phyloP scores from a whole-genome alignment of 2,797 vertebrate species.

The Sebastes paucispinis region DNA sequence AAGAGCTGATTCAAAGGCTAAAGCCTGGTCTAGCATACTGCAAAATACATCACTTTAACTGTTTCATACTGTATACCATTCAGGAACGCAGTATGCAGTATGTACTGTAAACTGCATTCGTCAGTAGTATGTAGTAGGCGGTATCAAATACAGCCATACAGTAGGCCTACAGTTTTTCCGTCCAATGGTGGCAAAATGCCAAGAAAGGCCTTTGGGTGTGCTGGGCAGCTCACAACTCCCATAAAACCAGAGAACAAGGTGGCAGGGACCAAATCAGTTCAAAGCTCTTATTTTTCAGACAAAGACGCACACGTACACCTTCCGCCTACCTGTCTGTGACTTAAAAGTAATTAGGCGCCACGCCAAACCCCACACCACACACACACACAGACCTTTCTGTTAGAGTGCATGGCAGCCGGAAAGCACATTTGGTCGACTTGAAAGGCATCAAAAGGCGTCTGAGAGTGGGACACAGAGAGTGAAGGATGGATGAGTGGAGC shows the following conservation, averaged over 20 bases:
- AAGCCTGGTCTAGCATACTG: too few relatives aligned
- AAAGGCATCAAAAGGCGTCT: slow-evolving; percentile 79
- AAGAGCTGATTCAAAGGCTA: too few relatives aligned
- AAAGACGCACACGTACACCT: slow-evolving; percentile 49
- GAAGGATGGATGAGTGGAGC: neutral
- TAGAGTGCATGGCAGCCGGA: slow-evolving; percentile 56
- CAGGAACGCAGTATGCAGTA: too few relatives aligned
- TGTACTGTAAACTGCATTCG: too few relatives aligned
- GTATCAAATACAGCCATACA: neutral
- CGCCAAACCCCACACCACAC: slow-evolving; percentile 35
- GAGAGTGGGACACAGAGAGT: slow-evolving; percentile 26
- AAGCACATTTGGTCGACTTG: slow-evolving; percentile 73
- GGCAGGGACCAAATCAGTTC: slow-evolving; percentile 47
- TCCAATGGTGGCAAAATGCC: slow-evolving; percentile 11
- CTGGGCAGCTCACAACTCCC: slow-evolving; percentile 5
- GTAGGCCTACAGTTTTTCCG: neutral
- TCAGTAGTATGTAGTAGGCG: too few relatives aligned
- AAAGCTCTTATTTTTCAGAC: slow-evolving; percentile 49
- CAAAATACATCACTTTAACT: too few relatives aligned
- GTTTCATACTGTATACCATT: too few relatives aligned
- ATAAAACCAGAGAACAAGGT: slow-evolving; percentile 40
- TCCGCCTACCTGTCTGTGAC: slow-evolving; percentile 67
- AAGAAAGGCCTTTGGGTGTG: slow-evolving; percentile 11
- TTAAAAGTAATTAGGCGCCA: slow-evolving; percentile 71
- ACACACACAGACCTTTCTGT: slow-evolving; percentile 39